Conservation (phyloP, 2,113 vertebrate species). For the Lamprotornis superbus region DNA sequence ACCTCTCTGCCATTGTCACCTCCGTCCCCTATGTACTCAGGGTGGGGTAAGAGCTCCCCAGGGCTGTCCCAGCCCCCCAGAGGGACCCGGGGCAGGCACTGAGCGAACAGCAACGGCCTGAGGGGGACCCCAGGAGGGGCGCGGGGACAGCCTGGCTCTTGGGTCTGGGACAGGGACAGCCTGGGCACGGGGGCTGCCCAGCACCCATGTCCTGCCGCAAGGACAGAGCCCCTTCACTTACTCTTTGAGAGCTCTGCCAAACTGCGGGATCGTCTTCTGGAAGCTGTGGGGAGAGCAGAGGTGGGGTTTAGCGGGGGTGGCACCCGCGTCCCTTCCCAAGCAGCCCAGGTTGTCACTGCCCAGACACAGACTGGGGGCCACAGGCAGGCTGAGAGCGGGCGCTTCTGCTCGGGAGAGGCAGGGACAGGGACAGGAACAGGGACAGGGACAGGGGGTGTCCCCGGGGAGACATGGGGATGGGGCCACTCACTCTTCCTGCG, state of each 20-base stretch:
- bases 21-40: neutral
- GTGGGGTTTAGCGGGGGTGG: accelerated
- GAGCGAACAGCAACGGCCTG: neutral
- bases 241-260: neutral
- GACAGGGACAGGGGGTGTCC: no score
- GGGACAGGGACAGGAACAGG: no score
- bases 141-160: neutral
- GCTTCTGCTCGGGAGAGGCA: no score
- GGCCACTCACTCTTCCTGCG: neutral
- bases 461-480: no score
- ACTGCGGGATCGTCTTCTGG: neutral
- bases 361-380: neutral
- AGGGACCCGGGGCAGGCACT: neutral
- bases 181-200: no score
- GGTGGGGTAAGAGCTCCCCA: no score
- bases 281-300: neutral
- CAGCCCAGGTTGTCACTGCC: neutral
- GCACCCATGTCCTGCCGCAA: neutral
- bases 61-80: neutral
- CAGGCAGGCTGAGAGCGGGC: neutral
- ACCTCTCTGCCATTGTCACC: neutral
- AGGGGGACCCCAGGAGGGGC: neutral
- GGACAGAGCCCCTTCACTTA: no score
- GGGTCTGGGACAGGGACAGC: neutral
- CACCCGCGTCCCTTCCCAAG: no score